A percentile compares a stretch with the other conserved stretches of the same genome.
Conservation (phyloP, 2,113 vertebrate genomes). For the Alces alces region DNA sequence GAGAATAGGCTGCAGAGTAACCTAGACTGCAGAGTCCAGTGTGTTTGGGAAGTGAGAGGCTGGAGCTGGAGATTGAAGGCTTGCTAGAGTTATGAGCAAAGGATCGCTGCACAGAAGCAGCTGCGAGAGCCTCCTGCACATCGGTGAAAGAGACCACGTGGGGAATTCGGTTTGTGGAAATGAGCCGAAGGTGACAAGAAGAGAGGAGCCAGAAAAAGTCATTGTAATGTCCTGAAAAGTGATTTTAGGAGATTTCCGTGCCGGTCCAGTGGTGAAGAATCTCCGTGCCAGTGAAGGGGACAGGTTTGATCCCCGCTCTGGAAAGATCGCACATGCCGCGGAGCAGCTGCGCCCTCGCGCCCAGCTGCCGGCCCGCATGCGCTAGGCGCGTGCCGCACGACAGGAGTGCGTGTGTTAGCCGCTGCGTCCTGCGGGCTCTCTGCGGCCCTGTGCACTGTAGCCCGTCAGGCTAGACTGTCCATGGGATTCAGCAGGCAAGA, state of each 20-base stretch:
- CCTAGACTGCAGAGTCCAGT: not conserved
- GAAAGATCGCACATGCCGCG: not conserved
- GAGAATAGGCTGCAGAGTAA: not conserved
- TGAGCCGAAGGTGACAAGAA: not conserved
- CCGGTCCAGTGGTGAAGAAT: not conserved
- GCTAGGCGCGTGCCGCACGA: not conserved
- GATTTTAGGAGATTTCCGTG: not conserved
- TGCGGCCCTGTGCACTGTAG: not conserved
- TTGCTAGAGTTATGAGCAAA: not conserved
- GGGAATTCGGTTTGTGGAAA: not conserved
- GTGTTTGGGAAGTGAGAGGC: not conserved
- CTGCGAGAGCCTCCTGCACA: not conserved
- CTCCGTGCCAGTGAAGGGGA: not conserved
- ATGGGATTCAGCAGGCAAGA: not conserved
- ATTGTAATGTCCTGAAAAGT: not conserved
- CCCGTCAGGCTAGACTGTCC: accelerated
- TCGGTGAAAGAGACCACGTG: not conserved
- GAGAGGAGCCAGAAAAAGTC: not conserved
- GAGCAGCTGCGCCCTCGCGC: not conserved
- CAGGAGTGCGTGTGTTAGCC: too few relatives aligned
- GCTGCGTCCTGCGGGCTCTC: too few relatives aligned
- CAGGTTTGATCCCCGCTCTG: not conserved
- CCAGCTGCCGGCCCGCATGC: accelerated
- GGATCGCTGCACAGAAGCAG: not conserved
- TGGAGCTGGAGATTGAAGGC: not conserved